Percentiles rank a stretch among this genome's conserved stretches.
Evolutionary conservation across 2,797 vertebrate genomes (phyloP).

Genomic region (Falco berigora): DNA sequence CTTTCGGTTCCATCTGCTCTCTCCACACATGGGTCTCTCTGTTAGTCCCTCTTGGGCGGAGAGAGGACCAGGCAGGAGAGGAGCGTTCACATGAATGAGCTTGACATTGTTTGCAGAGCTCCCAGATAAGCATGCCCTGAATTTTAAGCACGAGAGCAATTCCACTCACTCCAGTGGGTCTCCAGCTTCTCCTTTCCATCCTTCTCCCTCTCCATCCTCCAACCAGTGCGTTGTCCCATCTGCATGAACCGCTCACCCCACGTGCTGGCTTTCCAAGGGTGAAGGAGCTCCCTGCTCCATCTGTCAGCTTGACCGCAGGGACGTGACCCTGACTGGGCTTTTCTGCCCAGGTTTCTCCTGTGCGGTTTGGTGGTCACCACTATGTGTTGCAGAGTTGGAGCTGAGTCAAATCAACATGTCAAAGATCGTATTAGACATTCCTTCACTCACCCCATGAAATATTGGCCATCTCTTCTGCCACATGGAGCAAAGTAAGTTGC

Average conservation of each 20-base stretch:
- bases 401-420: background rate
- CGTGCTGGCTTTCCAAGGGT: background rate
- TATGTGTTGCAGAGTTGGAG: background rate
- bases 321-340: background rate
- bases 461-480: slow-evolving; percentile 14
- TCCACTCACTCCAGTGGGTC: background rate
- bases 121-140: background rate
- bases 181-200: background rate
- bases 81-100: background rate
- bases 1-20: background rate
- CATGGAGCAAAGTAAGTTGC: slow-evolving; percentile 35
- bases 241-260: background rate
- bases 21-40: background rate
- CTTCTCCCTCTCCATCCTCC: background rate
- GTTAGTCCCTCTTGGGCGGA: background rate
- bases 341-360: background rate
- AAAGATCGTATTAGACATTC: background rate
- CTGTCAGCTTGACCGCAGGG: background rate
- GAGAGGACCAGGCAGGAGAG: background rate
- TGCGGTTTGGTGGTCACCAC: background rate
- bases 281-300: background rate
- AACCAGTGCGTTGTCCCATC: background rate
- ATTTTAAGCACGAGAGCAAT: background rate
- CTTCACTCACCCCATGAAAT: background rate
- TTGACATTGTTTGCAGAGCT: background rate